Conservation (phyloP, 2,113 vertebrate species). For the Serinus canaria region DNA sequence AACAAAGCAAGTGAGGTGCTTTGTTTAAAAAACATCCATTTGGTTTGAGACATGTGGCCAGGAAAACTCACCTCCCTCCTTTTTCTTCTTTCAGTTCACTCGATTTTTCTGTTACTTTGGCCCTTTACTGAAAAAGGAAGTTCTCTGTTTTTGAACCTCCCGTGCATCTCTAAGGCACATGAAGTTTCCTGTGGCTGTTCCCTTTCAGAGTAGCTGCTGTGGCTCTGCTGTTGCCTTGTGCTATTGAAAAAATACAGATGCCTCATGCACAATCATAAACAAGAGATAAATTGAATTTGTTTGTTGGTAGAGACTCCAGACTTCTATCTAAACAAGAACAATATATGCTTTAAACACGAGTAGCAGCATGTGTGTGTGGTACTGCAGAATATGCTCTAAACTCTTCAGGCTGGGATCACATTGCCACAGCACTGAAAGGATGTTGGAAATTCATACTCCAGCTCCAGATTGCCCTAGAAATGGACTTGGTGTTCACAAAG, state of each 20-base stretch:
- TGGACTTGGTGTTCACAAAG: background rate
- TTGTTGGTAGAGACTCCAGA: background rate
- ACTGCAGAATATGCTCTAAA: background rate
- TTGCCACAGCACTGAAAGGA: background rate
- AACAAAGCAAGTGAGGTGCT: background rate
- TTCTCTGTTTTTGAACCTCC: background rate
- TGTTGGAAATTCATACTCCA: background rate
- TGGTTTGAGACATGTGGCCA: background rate
- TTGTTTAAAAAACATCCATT: slow-evolving; percentile 15
- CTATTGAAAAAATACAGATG: background rate
- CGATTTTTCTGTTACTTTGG: background rate
- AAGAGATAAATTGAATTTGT: background rate
- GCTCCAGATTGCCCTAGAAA: background rate
- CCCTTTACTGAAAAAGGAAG: slow-evolving; percentile 3
- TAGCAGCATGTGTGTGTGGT: background rate
- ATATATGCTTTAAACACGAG: background rate
- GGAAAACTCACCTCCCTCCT: background rate
- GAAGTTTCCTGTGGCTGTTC: slow-evolving; percentile 36
- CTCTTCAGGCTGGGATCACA: background rate
- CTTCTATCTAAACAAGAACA: background rate
- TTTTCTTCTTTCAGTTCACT: background rate
- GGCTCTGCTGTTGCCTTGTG: background rate
- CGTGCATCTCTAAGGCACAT: background rate
- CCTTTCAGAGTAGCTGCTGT: background rate
- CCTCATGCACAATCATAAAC: background rate